phyloP scores from a whole-genome alignment of 2,888 invertebrate species.

The Marronus borbonicus region DNA sequence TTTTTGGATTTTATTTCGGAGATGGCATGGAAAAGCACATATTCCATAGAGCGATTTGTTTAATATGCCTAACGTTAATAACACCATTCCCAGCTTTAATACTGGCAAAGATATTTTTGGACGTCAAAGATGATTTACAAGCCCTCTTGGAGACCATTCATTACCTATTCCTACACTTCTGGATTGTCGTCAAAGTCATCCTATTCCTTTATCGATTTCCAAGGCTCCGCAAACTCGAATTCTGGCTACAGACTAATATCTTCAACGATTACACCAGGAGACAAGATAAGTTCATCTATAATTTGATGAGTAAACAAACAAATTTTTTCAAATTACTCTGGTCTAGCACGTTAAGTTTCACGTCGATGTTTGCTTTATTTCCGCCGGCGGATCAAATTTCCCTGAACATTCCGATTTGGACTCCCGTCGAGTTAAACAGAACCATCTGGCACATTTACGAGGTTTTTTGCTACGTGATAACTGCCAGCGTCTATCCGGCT shows the following conservation, averaged over 20 bases:
- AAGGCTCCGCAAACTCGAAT: slow-evolving; percentile 18
- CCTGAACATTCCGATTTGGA: slow-evolving; percentile 31
- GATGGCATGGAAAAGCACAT: slow-evolving; percentile 3
- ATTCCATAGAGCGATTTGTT: neutral
- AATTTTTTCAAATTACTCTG: slow-evolving; percentile 19
- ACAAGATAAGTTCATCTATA: slow-evolving; percentile 27
- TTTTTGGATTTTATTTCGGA: slow-evolving; percentile 25
- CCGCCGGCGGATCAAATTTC: slow-evolving; percentile 1
- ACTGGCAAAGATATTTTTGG: neutral
- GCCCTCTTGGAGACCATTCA: slow-evolving; percentile 21
- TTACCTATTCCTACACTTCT: slow-evolving; percentile 27
- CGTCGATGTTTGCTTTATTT: slow-evolving; percentile 15
- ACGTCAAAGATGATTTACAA: slow-evolving; percentile 3
- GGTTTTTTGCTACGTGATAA: slow-evolving; percentile 14
- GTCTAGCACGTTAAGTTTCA: neutral
- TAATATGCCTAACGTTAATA: neutral
- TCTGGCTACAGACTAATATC: slow-evolving; percentile 12
- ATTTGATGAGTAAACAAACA: slow-evolving; percentile 6
- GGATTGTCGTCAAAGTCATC: slow-evolving; percentile 17
- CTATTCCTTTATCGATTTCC: slow-evolving; percentile 4
- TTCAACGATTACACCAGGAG: slow-evolving; percentile 9
- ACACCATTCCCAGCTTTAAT: slow-evolving; percentile 20
- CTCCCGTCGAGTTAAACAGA: slow-evolving; percentile 6
- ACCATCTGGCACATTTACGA: slow-evolving; percentile 22
- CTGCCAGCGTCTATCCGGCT: slow-evolving; percentile 15